Base-by-base conservation (phyloP, 2,888 invertebrate species). In the Apodemia zela region DNA sequence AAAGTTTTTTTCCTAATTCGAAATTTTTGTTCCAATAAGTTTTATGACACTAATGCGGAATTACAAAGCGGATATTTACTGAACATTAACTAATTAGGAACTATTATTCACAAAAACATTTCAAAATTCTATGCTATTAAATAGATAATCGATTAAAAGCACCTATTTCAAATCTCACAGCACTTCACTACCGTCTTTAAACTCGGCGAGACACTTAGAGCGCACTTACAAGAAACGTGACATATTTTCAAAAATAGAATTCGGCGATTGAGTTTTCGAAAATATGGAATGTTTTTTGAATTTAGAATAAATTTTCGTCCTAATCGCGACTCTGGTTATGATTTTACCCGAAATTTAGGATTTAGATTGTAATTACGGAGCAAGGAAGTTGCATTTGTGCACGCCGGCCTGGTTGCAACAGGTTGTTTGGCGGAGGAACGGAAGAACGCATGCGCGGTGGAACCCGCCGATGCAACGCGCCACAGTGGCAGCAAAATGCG, bases 351-450 rank as follows among this genome's bases (percentile, higher is more conserved):
- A 63, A 63, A 64, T 70, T 71, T 67, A 65, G 67, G 67, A 68
- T 69, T 71, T 69, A 67, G 66, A 72, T 75, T 72, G 74, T 79
- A 81, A 84, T 82, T 78, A 79, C 74, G 76, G 80, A 82, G 83
- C 68, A 65, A 57, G 78, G 79, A 76, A 68, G 83, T 84, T 89
- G 90, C 90, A 90, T 82, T 76, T 77, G 84, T 89, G 90, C 90
- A 91, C 88, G 88, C 85, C 82, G 87, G 77, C 72, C 82, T 77
- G 72, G 76, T 87, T 91, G 90, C 90, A 91, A 91, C 90, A 91
- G 90, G 90, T 91, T 89, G 90, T 88, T 89, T 88, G 86, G 82
- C 73, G 74, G 80, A 80, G 78, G 69, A 74, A 68, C 69, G 64
- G 68, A 33, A 62, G 67, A 70, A 75, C 88, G 90, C 89, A 83